Percentiles rank a stretch among this genome's conserved stretches.
Conservation (phyloP, 2,888 invertebrate genomes). For the Drosophila austrosaltans region DNA sequence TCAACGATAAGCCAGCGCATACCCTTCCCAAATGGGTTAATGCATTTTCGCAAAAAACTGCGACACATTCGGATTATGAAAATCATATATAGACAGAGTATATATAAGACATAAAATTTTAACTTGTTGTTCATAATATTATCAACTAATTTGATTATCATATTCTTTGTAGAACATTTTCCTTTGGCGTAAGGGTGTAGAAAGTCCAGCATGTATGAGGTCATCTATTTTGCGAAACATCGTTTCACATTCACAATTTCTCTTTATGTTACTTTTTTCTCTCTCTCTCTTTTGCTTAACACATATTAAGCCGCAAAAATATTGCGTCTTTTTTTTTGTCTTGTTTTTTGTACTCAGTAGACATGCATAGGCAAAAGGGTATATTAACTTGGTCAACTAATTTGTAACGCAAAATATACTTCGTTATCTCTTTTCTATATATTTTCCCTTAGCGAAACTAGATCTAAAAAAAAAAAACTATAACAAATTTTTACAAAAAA, state of each 20-base stretch:
- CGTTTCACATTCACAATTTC: slow-evolving; percentile 29
- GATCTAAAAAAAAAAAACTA: no score
- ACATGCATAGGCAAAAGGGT: neutral
- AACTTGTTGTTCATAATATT: no score
- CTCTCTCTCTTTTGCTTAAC: slow-evolving; percentile 48
- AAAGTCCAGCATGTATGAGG: neutral
- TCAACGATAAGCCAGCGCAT: slow-evolving; percentile 65
- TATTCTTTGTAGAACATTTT: neutral
- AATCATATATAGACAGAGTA: no score
- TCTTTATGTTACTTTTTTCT: neutral
- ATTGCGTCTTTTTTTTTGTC: slow-evolving; percentile 48
- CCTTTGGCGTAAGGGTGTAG: neutral
- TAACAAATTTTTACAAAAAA: no score
- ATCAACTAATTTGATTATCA: no score
- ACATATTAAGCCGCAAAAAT: slow-evolving; percentile 79
- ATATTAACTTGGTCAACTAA: neutral
- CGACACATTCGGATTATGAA: no score
- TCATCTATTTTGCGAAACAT: slow-evolving; percentile 24
- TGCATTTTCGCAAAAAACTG: no score
- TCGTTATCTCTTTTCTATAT: no score
- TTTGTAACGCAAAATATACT: no score
- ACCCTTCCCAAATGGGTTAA: neutral
- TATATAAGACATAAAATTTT: no score
- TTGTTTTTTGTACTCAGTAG: slow-evolving; percentile 1
- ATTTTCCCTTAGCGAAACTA: no score